phyloP scores from a whole-genome alignment of 2,888 invertebrate genomes.

The Pyrrhia umbra region DNA sequence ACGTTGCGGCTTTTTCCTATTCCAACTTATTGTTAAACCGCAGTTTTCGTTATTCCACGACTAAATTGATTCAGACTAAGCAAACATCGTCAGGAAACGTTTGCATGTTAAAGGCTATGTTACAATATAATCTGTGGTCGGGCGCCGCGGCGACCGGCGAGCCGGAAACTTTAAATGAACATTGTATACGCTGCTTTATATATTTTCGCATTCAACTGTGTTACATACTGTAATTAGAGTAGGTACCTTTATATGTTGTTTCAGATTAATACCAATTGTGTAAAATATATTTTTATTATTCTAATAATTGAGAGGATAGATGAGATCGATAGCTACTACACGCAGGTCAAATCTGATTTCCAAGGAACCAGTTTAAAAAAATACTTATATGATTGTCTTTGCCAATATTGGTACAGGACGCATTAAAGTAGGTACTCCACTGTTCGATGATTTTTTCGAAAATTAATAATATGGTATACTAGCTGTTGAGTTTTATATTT shows the following conservation, averaged over 20 bases:
- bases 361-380: too few species aligned
- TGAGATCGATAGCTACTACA: too few species aligned
- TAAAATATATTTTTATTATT: too few species aligned
- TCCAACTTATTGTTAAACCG: neutral
- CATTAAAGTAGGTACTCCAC: too few species aligned
- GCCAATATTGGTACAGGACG: too few species aligned
- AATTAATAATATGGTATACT: neutral
- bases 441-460: too few species aligned
- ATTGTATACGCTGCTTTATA: slow-evolving; percentile 66
- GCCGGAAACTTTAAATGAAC: slow-evolving; percentile 73
- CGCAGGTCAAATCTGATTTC: too few species aligned
- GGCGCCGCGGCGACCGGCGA: slow-evolving; percentile 53
- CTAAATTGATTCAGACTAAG: slow-evolving; percentile 8
- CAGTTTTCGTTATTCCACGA: slow-evolving; percentile 3
- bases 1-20: neutral
- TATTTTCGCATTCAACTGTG: slow-evolving; percentile 59
- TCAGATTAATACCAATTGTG: too few species aligned
- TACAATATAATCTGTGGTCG: slow-evolving; percentile 64
- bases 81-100: slow-evolving; percentile 27
- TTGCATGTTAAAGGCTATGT: slow-evolving; percentile 46
- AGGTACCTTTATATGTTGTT: too few species aligned
- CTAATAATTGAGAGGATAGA: too few species aligned
- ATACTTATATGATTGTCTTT: too few species aligned
- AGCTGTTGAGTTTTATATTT: neutral
- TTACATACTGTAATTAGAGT: slow-evolving; percentile 47